These are phyloP conservation scores for Parelbella ahira DNA, from an alignment of 2,888 invertebrate genomes.

Conservation along the genomic window DNA sequence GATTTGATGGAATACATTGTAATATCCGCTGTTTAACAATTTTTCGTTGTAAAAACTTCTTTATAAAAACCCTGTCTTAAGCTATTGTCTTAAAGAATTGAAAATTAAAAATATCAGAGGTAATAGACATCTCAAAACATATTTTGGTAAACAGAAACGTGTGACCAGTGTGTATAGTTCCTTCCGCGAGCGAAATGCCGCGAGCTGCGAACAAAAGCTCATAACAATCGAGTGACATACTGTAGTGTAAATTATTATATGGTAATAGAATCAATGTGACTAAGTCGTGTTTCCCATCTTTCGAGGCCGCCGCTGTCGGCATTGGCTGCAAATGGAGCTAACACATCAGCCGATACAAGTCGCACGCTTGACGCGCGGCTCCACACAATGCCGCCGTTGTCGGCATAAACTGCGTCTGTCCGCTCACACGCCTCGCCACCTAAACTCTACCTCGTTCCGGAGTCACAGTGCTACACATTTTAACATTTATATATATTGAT, in stretches of 20 bases:
- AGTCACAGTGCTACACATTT: too few relatives aligned
- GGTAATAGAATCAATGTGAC: slow-evolving; percentile 13
- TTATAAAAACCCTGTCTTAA: neutral
- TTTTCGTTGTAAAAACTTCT: neutral
- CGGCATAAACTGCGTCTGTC: neutral
- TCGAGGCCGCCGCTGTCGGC: slow-evolving; percentile 9
- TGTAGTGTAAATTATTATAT: slow-evolving; percentile 2
- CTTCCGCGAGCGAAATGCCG: neutral
- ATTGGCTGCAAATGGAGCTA: slow-evolving; percentile 15
- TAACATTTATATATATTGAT: too few relatives aligned
- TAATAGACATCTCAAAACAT: too few relatives aligned
- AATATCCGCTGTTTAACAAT: neutral
- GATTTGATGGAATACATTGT: slow-evolving; percentile 1
- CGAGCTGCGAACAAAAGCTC: neutral
- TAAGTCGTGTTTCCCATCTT: slow-evolving; percentile 13
- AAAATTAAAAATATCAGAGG: too few relatives aligned
- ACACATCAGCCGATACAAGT: slow-evolving; percentile 1
- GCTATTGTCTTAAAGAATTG: too few relatives aligned
- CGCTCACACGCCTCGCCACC: slow-evolving; percentile 8
- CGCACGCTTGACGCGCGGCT: slow-evolving; percentile 10
- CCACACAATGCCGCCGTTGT: slow-evolving; percentile 6
- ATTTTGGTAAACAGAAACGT: neutral
- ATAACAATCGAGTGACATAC: neutral
- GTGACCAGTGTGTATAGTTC: too few relatives aligned
- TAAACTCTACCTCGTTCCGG: too few relatives aligned